phyloP scores from a whole-genome alignment of 2,797 vertebrate species.

The Alfaro cultratus region DNA sequence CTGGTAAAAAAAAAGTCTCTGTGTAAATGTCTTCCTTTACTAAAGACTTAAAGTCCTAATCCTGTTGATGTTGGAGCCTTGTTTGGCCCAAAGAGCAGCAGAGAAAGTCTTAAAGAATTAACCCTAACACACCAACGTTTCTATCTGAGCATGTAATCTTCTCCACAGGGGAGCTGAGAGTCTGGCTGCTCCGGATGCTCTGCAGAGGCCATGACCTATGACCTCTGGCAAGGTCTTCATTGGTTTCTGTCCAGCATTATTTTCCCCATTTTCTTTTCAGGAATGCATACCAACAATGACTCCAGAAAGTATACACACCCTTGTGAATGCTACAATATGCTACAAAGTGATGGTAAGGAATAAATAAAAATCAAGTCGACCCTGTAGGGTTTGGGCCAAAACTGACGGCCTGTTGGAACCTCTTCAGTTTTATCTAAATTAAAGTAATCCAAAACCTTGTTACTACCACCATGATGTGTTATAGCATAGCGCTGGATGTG shows the following conservation, averaged over 20 bases:
- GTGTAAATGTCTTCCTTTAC: neutral
- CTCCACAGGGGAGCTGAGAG: constrained; percentile 20
- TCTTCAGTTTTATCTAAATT: neutral
- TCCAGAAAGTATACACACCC: neutral
- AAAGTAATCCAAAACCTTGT: neutral
- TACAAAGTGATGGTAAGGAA: neutral
- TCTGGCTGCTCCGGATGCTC: constrained; percentile 7
- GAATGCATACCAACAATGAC: neutral
- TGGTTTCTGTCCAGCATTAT: neutral
- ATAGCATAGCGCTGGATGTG: neutral
- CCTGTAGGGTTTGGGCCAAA: neutral
- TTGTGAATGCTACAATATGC: neutral
- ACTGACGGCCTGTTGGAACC: neutral
- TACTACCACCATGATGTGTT: neutral
- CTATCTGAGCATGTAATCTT: constrained; percentile 48
- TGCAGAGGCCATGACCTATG: constrained; percentile 79
- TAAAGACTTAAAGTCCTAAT: constrained; percentile 8
- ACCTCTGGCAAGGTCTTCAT: constrained; percentile 72
- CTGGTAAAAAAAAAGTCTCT: neutral
- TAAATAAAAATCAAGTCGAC: neutral
- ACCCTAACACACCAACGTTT: constrained; percentile 18
- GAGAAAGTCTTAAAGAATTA: constrained; percentile 50
- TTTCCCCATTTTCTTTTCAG: neutral
- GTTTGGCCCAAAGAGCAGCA: constrained; percentile 15
- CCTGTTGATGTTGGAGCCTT: neutral